Conservation (phyloP, 2,888 invertebrate genomes). For the Eucera pruinosa region DNA sequence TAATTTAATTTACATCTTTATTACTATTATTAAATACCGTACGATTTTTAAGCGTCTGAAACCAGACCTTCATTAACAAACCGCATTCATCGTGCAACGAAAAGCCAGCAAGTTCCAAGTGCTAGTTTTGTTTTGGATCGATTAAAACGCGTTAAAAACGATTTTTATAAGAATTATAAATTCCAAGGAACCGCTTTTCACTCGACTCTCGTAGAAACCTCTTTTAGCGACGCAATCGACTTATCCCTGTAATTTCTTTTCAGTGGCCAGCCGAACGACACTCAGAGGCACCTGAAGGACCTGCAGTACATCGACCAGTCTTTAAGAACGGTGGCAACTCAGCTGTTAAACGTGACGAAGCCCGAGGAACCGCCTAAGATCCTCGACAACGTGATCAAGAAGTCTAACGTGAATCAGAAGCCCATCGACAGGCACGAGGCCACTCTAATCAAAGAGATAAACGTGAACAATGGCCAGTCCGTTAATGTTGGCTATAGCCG, state of each 20-base stretch:
- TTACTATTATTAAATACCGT: no score
- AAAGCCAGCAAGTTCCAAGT: no score
- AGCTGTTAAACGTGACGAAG: constrained; percentile 78
- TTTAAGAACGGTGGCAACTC: constrained; percentile 81
- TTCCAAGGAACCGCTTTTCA: no score
- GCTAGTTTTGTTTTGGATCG: no score
- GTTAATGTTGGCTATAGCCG: constrained; percentile 74
- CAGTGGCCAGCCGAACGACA: constrained; percentile 81
- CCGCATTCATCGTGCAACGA: no score
- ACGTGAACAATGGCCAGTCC: constrained; percentile 54
- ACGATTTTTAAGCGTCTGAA: no score
- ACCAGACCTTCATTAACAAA: no score
- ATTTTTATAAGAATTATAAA: no score
- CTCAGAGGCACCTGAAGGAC: constrained; percentile 75
- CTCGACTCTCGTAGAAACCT: no score
- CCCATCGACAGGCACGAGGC: constrained; percentile 49
- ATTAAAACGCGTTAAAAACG: no score
- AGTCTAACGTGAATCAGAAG: constrained; percentile 16
- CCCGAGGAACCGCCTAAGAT: constrained; percentile 48
- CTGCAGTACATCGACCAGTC: constrained; percentile 81
- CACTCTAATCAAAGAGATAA: constrained; percentile 50
- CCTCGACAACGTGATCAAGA: constrained; percentile 52
- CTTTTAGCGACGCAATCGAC: no score
- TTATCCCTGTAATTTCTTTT: constrained; percentile 72
- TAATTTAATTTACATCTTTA: no score